phyloP scores from a whole-genome alignment of 2,113 vertebrate genomes.

The Dicerorhinus sumatrensis region DNA sequence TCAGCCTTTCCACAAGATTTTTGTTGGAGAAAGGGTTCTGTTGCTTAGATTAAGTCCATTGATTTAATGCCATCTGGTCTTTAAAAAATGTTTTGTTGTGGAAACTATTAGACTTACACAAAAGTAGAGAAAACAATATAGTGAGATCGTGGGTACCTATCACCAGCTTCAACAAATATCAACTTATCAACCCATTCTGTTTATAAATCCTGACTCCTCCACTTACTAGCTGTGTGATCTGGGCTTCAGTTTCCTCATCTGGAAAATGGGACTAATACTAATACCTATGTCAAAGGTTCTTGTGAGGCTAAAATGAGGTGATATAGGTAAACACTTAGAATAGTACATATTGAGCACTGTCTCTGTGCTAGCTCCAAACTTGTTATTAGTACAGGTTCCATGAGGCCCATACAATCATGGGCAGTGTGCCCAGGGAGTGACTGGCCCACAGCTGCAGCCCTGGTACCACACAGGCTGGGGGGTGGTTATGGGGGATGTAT shows the following conservation, averaged over 20 bases:
- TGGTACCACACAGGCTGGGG: not conserved
- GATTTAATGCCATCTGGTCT: not conserved
- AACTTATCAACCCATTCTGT: not conserved
- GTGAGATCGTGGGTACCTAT: not conserved
- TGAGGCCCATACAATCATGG: not conserved
- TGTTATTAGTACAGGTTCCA: not conserved
- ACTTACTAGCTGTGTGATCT: not conserved
- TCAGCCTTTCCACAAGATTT: constrained; percentile 42
- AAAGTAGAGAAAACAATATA: constrained; percentile 42
- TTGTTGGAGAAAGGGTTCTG: constrained; percentile 14
- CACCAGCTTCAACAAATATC: not conserved
- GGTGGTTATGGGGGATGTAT: not conserved
- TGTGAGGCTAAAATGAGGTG: constrained; percentile 23
- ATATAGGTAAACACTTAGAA: not conserved
- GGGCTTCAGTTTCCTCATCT: constrained; percentile 1
- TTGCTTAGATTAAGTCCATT: not conserved
- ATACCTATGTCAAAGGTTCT: not conserved
- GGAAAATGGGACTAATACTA: not conserved
- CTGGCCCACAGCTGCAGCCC: not conserved
- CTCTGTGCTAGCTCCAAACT: not conserved
- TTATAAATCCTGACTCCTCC: not conserved
- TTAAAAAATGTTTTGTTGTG: constrained; percentile 54
- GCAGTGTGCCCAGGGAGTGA: not conserved
- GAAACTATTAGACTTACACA: constrained; percentile 34
- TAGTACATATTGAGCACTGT: not conserved